Base-by-base conservation (phyloP, 1,140 invertebrate species). In the Zaprionus nigranus region DNA sequence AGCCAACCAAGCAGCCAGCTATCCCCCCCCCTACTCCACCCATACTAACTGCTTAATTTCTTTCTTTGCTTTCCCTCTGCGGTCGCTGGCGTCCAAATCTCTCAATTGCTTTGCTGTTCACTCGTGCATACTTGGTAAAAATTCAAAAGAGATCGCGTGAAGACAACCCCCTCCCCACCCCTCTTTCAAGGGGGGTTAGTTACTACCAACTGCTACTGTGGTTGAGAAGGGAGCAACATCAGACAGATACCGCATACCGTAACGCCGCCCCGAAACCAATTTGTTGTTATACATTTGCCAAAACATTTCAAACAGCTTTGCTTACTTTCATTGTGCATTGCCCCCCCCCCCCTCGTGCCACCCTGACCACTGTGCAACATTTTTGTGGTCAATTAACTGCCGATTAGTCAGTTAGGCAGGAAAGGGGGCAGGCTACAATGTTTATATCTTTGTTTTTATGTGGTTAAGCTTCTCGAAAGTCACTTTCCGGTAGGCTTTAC, bases 371-470 rank as follows among this genome's bases (percentile, higher is more conserved):
- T 22, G 34, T 11, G 65, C 49, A 74, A 53, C 84, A 88, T 88
- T 83, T 87, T 83, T 87, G 83, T 87, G 83, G 84, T 88, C 84
- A 83, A 87, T 88, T 83, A 83, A 51, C 65, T 54, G 74, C 38
- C 62, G 62, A 81, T 81, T 83, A 82, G 60, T 49, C 53, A 58
- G 20, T 22, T 12, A 9, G 46, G 51, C 34, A 51, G 65, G 56
- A 34, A 34, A 46, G 9, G 15, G 24, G 30, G 24, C 40, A 24
- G 58, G 36, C 30, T 36, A 30, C n/a, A 51, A 51, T 51, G 46
- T 51, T 51, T 51, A 51, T 20, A 51, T 51, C 46, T 46, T 46
- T 51, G 53, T 56, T 15, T 56, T 56, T 64, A 54, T 53, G 62
- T 56, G 62, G 36, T 64, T 64, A 56, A 56, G 6, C 22, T 3